Evolutionary conservation across 2,888 invertebrate species (phyloP), one percentile per base, ranked within the genome.

Genomic region (Lasius fuliginosus): DNA sequence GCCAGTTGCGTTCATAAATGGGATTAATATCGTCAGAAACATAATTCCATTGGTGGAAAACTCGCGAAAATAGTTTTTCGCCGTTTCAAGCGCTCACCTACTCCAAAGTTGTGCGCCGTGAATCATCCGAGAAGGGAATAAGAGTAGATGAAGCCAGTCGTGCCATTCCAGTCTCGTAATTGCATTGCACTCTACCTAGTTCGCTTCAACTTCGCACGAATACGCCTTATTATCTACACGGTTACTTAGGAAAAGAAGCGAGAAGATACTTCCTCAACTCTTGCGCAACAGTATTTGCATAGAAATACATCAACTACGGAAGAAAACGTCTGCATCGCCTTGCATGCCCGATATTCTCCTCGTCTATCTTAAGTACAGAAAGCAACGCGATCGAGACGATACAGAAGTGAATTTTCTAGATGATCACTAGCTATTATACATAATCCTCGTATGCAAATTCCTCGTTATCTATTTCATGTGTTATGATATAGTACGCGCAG

Each of bases 121-220:
- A 81, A 81, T 81, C 79, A 81, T 81, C 71, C 58, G 36, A 27
- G 46, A 81, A 73, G 27, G 27, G 60, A 81, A 81, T 81, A 81
- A 81, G 73, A 81, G 73, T 81, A 71, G 73, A 81, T 81, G 79
- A 81, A 81, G 79, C 79, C 73, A 60, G 79, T 79, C 71, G 69
- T 71, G 58, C 58, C 71, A 79, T 79, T 60, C 30, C 58, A 79
- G 79, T 49, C 73, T 5, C 23, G 79, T 81, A 79, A 81, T 81
- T 73, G 79, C 73, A 62, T 81, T 46, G 79, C 79, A 71, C 46
- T 79, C 79, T n/a, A 71, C 33, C 42, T 46, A 60, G 79, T 73
- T 27, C 79, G 79, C 73, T 71, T 81, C 79, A 71, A 81, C 79
- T 81, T 73, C 15, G 73, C 79, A 46, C 73, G 60, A 36, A 46